These are phyloP conservation scores for Nesogale talazaci DNA, from an alignment of 2,113 vertebrate genomes.

Conservation along the genomic window DNA sequence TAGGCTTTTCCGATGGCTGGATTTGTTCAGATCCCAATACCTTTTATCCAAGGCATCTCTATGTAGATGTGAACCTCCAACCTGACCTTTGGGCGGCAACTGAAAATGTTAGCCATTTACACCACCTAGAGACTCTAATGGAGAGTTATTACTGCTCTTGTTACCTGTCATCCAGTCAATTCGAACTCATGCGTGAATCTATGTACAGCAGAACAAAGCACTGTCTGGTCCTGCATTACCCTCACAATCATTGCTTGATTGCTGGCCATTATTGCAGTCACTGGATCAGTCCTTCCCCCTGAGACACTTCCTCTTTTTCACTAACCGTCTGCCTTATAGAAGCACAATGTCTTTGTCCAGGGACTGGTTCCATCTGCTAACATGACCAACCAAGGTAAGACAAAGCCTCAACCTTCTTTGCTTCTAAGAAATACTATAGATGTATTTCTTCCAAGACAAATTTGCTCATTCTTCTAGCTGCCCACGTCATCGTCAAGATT, in stretches of 20 bases:
- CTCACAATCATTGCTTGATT: neutral
- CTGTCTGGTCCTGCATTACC: neutral
- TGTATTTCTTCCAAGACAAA: neutral
- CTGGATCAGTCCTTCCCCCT: neutral
- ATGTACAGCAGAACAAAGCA: neutral
- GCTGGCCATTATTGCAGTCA: neutral
- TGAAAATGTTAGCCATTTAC: neutral
- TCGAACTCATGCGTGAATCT: neutral
- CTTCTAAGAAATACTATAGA: neutral
- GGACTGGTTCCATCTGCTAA: neutral
- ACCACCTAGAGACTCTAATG: neutral
- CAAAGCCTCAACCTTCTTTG: neutral
- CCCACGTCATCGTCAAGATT: neutral
- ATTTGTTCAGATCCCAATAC: neutral
- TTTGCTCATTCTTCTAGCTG: neutral
- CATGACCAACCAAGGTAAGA: neutral
- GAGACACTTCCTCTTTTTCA: neutral
- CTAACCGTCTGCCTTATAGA: neutral
- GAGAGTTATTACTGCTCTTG: neutral
- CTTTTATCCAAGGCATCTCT: neutral
- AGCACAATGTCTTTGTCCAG: neutral
- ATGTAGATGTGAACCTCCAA: neutral
- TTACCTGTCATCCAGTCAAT: too few relatives aligned
- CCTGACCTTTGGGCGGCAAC: neutral
- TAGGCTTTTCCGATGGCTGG: neutral